Evolutionary conservation across 2,888 invertebrate species (phyloP).

Genomic region (Drosophila pseudotakahashii): DNA sequence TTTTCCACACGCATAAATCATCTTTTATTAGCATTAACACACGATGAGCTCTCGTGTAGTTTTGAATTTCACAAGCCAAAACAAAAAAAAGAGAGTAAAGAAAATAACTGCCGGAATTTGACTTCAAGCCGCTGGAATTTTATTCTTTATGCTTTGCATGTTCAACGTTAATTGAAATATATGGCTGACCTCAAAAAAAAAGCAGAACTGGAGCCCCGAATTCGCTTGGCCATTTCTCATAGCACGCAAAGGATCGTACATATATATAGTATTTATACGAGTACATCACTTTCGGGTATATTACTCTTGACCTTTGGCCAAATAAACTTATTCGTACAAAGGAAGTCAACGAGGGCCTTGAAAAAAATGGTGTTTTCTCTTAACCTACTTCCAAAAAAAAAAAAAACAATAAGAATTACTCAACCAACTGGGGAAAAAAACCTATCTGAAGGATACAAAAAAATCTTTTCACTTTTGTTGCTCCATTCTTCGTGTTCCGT

Average conservation of each 20-base stretch:
- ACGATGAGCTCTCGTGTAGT: slow-evolving; percentile 48
- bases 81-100: background rate
- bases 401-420: slow-evolving; percentile 3
- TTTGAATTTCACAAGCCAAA: slow-evolving; percentile 26
- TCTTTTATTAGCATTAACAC: slow-evolving; percentile 65
- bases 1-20: slow-evolving; percentile 67
- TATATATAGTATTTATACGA: slow-evolving; percentile 10
- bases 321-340: slow-evolving; percentile 37
- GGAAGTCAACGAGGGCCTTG: slow-evolving; percentile 55
- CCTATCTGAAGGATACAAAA: slow-evolving; percentile 31
- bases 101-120: slow-evolving; percentile 20
- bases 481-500: slow-evolving; percentile 11
- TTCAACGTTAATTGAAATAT: slow-evolving; percentile 73
- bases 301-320: slow-evolving; percentile 65
- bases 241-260: slow-evolving; percentile 53
- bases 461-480: slow-evolving; percentile 44
- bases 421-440: slow-evolving; percentile 7
- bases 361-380: slow-evolving; percentile 59
- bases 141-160: slow-evolving; percentile 61
- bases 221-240: slow-evolving; percentile 46
- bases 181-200: slow-evolving; percentile 53
- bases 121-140: slow-evolving; percentile 23
- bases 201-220: slow-evolving; percentile 11
- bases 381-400: slow-evolving; percentile 56
- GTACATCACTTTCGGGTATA: slow-evolving; percentile 24